Base-by-base conservation (phyloP, 2,797 vertebrate genomes). In the Propithecus deckenii region DNA sequence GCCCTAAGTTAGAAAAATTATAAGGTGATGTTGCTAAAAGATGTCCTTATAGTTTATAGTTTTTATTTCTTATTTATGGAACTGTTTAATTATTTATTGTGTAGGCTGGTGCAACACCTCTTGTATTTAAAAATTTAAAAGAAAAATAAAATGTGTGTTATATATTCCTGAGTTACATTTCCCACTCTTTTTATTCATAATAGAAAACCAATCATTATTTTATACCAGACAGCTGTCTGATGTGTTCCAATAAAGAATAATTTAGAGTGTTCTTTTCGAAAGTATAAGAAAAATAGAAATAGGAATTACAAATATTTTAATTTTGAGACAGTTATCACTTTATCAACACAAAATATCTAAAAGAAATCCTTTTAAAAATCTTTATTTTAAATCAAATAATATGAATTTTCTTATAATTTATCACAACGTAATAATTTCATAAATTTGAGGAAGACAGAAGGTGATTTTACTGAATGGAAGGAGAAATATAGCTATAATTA, bases 11-110 rank as follows among this genome's bases (percentile, higher is more conserved):
- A 50, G 7, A 59, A 38, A 86, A 61, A 72, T 61, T 35, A 35
- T 79, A 87, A 74, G 18, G 63, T 38, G 71, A 48, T 52, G 23
- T 75, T 91, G 23, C 20, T 75, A 63, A 86, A 86, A 89, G 22
- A 35, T 61, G 1, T 78, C 20, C 2, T 7, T 20, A 5, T 25
- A 75, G 22, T 28, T 7, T 25, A 5, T 38, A 75, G 22, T 32
- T 69, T 85, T 78, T 7, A 93, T 74, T 89, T 89, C 25, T 92
- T 95, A 74, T 74, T 89, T 90, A 50, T 63, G 35, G 55, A 87
- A 32, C 6, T 61, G 1, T 81, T 86, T 67, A 80, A 65, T 67
- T 65, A 94, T 71, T 86, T 89, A 52, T 71, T 41, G 18, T 79
- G 28, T 25, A 65, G 14, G 0, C 22, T 92, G 30, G 74, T 84